Evolutionary conservation across 2,797 vertebrate species (phyloP), one percentile per base, ranked within the genome.

Genomic region (Anabas testudineus): DNA sequence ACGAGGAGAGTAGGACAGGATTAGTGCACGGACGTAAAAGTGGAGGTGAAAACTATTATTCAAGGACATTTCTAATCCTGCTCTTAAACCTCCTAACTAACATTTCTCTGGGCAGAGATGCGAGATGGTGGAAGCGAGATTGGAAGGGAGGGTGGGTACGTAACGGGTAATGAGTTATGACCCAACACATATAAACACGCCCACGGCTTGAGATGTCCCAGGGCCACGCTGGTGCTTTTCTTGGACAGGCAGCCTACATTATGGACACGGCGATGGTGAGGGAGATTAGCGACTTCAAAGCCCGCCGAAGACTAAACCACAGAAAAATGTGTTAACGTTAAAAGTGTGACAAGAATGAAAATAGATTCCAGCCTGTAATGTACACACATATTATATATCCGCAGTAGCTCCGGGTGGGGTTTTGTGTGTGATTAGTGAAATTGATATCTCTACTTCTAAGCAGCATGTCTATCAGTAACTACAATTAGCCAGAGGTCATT

Each of bases 401-500:
- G 55, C 12, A 22, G 30, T 14, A 57, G 42, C 37, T 52, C 1
- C 8, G 73, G 22, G 56, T 66, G 71, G 74, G 74, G 76, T 39
- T 74, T 46, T 10, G 24, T 74, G 74, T 66, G 67, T 76, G 71
- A 85, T 84, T 77, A 79, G 78, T 66, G 76, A 71, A 82, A 87
- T 80, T 70, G 77, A 88, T 88, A 89, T 87, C 76, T 80, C 74
- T 77, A 71, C 76, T 87, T 85, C 67, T 76, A 76, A 85, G 80
- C 66, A 80, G 76, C 75, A 43, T 78, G 83, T 91, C 87, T 82
- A 90, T 93, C 90, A 90, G 81, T 70, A 68, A 73, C 84, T 75
- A 72, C 84, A 88, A 89, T 90, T 91, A 92, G 78, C 78, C 70
- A 85, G 84, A 88, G 90, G 88, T 90, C 87, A 85, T 78, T 84